These are phyloP conservation scores for Rostratula benghalensis DNA, from an alignment of 2,113 vertebrate species.

Conservation along the genomic window DNA sequence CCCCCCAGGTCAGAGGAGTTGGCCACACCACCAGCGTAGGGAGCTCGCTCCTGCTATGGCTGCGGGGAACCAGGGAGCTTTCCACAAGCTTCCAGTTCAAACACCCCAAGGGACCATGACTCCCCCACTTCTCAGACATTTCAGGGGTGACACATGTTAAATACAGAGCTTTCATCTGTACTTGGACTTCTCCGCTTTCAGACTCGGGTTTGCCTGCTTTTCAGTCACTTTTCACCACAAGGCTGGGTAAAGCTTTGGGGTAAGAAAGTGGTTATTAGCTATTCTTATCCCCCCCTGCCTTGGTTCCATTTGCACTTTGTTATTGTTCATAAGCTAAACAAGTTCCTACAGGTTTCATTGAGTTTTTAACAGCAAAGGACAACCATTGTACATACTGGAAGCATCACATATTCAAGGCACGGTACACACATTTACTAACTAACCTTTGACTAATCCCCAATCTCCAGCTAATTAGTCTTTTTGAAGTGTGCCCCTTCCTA, in stretches of 20 bases:
- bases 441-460: background rate
- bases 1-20: no score
- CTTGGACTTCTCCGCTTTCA: background rate
- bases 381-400: background rate
- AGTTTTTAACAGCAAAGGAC: background rate
- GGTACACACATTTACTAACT: background rate
- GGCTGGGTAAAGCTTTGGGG: background rate
- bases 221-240: background rate
- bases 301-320: background rate
- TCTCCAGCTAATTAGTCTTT: background rate
- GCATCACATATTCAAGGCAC: background rate
- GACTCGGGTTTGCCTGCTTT: background rate
- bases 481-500: background rate
- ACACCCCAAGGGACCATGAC: fast-evolving
- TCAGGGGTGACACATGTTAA: background rate
- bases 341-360: fast-evolving
- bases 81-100: fast-evolving
- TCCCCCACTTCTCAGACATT: background rate
- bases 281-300: background rate
- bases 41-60: background rate
- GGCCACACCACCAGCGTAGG: fast-evolving
- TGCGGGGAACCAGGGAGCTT: background rate
- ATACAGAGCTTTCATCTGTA: fast-evolving
- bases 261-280: background rate
- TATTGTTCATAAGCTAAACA: background rate